Conservation (phyloP, 2,888 invertebrate species). For the Aphodius granarius region DNA sequence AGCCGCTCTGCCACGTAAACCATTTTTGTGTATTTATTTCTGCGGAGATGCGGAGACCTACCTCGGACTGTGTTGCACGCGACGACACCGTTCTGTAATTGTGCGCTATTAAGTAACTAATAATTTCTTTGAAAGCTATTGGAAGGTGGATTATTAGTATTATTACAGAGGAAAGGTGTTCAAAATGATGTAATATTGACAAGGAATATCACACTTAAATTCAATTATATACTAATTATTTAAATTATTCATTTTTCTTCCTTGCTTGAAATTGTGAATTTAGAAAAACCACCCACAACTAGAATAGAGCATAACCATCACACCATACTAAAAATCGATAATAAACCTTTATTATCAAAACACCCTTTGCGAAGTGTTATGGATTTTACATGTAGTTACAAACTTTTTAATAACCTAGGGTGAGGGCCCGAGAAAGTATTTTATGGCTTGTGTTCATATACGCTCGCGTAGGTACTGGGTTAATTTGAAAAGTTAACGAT, state of each 20-base stretch:
- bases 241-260: too few relatives aligned
- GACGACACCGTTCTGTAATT: background rate
- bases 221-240: too few relatives aligned
- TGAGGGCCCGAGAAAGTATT: background rate
- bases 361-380: constrained; percentile 33
- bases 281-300: background rate
- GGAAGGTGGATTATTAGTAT: too few relatives aligned
- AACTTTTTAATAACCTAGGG: constrained; percentile 43
- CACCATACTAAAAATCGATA: background rate
- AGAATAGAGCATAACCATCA: background rate
- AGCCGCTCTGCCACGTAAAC: background rate
- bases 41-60: background rate
- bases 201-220: too few relatives aligned
- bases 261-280: background rate
- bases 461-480: background rate
- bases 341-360: background rate
- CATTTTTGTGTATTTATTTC: background rate
- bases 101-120: background rate
- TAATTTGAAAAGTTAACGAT: background rate
- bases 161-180: background rate
- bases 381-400: constrained; percentile 44
- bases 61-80: background rate
- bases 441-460: background rate
- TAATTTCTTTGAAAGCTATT: background rate
- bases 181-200: background rate